phyloP scores from a whole-genome alignment of 2,888 invertebrate species.

The Cryptophagus acutangulus region DNA sequence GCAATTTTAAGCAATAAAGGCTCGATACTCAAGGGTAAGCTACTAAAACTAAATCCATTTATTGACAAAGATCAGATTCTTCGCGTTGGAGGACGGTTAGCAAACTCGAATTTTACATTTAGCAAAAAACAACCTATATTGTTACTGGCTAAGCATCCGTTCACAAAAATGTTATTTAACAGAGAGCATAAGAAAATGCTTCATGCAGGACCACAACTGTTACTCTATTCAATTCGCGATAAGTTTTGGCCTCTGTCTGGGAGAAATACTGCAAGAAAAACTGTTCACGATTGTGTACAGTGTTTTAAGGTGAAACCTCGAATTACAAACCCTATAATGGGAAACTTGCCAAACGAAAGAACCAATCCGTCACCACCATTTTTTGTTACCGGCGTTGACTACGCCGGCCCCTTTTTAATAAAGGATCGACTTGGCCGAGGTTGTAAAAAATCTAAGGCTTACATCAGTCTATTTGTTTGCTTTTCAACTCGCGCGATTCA shows the following conservation, averaged over 20 bases:
- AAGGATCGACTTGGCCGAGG: not conserved
- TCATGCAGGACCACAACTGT: slow-evolving; percentile 6
- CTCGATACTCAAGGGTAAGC: no score
- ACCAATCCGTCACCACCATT: not conserved
- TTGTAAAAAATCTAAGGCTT: not conserved
- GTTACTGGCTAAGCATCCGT: not conserved
- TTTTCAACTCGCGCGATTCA: not conserved
- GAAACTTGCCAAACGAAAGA: slow-evolving; percentile 8
- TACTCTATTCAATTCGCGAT: slow-evolving; percentile 5
- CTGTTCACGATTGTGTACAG: slow-evolving; percentile 3
- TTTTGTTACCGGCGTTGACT: not conserved
- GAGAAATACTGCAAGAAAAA: not conserved
- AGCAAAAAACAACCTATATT: slow-evolving; percentile 9
- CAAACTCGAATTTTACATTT: not conserved
- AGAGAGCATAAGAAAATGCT: slow-evolving; percentile 2
- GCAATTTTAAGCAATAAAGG: no score
- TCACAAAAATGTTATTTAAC: not conserved
- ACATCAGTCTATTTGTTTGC: not conserved
- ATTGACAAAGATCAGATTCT: slow-evolving; percentile 5
- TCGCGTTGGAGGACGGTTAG: slow-evolving; percentile 10
- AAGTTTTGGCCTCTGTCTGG: slow-evolving; percentile 8
- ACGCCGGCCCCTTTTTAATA: not conserved
- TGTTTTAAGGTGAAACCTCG: slow-evolving; percentile 9
- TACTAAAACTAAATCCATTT: slow-evolving; percentile 14
- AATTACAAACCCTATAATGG: slow-evolving; percentile 8